Evolutionary conservation across 2,888 invertebrate species (phyloP), one percentile per base, ranked within the genome.

Genomic region (Gisinianus flammeolus): DNA sequence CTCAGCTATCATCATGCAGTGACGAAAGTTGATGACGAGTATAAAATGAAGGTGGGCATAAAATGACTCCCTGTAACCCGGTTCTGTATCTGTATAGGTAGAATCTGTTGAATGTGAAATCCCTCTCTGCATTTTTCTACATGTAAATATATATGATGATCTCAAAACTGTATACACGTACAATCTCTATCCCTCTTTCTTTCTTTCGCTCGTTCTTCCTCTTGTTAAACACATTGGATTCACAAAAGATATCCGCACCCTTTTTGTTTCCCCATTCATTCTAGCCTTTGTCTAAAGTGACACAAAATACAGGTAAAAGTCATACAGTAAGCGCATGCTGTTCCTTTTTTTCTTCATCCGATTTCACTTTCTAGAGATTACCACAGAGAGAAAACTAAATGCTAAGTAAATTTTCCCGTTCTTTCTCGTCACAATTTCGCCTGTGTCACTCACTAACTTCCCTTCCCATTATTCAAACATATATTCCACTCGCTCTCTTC

Each of bases 21-120:
- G 62, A 62, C 62, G 62, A 62, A 62, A 26, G 62, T 62, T 62
- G 62, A 62, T 26, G 62, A 62, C 26, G 24, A 62, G 5, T 6
- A 26, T 62, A 28, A 62, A 26, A 62, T 8, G 22, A 58, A 62
- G 62, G 26, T 4, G 62, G 26, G 28, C 24, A 8, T 28, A 26
- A 2, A 16, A 24, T 1, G 22, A 24, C 2, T 62, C 22, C 24
- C 8, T n/a, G 24, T 44, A 44, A 10, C 16, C 44, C 16, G 8
- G 16, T 44, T 16, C 44, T 44, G 8, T 16, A 44, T 44, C 6
- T 44, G 44, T 44, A 44, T 16, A 44, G 8, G 6, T 10, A 10
- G 44, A 44, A 6, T 16, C 44, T 44, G 6, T 44, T 44, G 6
- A 10, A 10, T 10, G 8, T 44, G 44, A 44, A 44, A 16, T 10